Base-by-base conservation (phyloP, 2,888 invertebrate species). In the Brenthis ino region DNA sequence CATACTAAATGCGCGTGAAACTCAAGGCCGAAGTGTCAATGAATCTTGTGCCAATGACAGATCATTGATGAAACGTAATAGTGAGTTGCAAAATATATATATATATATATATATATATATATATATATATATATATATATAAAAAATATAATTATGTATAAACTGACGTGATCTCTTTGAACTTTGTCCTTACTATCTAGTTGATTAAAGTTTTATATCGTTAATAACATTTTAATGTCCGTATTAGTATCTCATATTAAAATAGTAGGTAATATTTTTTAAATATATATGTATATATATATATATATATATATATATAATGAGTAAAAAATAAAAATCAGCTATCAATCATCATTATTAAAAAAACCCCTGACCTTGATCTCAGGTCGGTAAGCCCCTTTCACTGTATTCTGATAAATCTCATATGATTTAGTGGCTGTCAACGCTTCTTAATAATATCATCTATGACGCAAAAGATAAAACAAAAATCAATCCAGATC, bases 401-500 rank as follows among this genome's bases (percentile, higher is more conserved):
- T 43, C 8, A 43, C 37, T 43, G 11, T 43, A 43, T 8, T 55
- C 33, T 20, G 70, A 72, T 72, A 72, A 70, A 73, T 70, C 66
- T 65, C 69, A 68, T 66, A 67, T 69, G 74, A 73, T 73, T 69
- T 68, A 68, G 53, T 65, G 63, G 57, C 58, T 67, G 65, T 68
- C 68, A 69, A 60, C 57, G 60, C 61, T n/a, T 14, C 20, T 54
- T 57, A 71, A 64, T 63, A 53, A 60, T 47, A 60, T 53, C 63
- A 68, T 63, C 61, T 43, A 66, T 68, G 67, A 73, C 69, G 70
- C 65, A 48, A 43, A 69, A 33, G 72, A 74, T 75, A 70, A 67
- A 54, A 60, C 60, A 65, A n/a, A 66, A 73, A 74, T 73, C 73
- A 73, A 70, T 72, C 54, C 68, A 64, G 68, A 73, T 73, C 51